Evolutionary conservation across 92 coral and sea anemone species (phyloP).

Genomic region (Nematostella vectensis): DNA sequence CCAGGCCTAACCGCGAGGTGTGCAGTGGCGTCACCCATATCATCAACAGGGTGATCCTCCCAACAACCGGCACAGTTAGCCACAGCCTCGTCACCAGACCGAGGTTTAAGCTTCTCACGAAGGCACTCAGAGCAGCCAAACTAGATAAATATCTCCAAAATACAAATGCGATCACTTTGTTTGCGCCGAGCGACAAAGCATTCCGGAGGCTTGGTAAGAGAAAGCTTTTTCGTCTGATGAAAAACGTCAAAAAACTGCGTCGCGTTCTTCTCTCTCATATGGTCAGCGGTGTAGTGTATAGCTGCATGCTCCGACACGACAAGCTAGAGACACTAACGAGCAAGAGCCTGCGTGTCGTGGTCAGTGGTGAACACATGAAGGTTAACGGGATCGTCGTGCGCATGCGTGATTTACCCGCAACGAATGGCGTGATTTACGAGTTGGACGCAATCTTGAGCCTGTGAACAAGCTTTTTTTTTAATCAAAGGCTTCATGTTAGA

Average conservation of each 20-base stretch:
- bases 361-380: conserved; percentile 1
- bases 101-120: neutral
- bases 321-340: neutral
- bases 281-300: conserved; percentile 5
- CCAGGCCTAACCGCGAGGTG: neutral
- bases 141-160: neutral
- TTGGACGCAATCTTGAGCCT: neutral
- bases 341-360: neutral
- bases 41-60: neutral
- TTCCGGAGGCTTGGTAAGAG: neutral
- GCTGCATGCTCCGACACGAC: conserved; percentile 1
- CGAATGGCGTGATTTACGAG: conserved; percentile 1
- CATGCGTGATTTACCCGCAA: neutral
- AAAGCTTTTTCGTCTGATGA: neutral
- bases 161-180: neutral
- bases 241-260: neutral
- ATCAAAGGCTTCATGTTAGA: no score
- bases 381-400: neutral
- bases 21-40: conserved; percentile 3
- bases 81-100: neutral
- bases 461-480: no score
- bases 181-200: neutral
- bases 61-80: neutral
- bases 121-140: neutral
- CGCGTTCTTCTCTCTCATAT: neutral